Evolutionary conservation across 2,113 vertebrate genomes (phyloP), one percentile per base, ranked within the genome.

Genomic region (Brienomyrus longianalis): DNA sequence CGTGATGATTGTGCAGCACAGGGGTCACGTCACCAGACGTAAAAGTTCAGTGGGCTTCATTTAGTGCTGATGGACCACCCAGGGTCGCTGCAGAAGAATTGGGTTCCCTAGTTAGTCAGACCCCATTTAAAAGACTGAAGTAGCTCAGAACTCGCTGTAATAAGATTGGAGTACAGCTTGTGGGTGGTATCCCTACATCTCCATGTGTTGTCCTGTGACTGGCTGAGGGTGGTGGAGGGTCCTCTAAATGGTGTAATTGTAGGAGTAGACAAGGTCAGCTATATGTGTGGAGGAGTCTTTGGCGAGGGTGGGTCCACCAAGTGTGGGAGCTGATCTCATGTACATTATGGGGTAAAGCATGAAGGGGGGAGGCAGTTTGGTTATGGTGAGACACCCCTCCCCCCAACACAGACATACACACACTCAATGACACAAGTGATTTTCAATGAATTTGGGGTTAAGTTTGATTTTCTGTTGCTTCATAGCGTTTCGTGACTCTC

Each of bases 21-120:
- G 4, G 15, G 21, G 52, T 27, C 2, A 11, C 11, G 5, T 39
- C 31, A 39, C 23, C 17, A 66, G 52, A 54, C 15, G 51, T 56
- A 17, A 56, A 43, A 59, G 31, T 56, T 39, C 17, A 13, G 54
- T 56, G 90, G 88, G 51, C 87, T 91, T 93, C 93, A 92, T 89
- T 91, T 92, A 91, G 92, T 93, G 92, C 93, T 93, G 91, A 90
- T 92, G 86, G 94, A 92, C 93, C 93, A 94, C 92, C 93, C 92
- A 84, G 91, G 90, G 80, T 87, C 43, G 77, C 62, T 54, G 89
- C 91, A 59, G 87, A 87, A 88, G 92, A 89, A 90, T 92, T 89
- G 89, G 89, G 90, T 86, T 77, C 43, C 59, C 86, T 90, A 91
- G 91, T 92, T 88, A 92, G 91, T 90, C 91, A 92, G 90, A 21